A percentile compares a stretch with the other conserved stretches of the same genome.
These are phyloP conservation scores for Wasmannia auropunctata DNA, from an alignment of 1,140 invertebrate genomes.

Conservation along the genomic window DNA sequence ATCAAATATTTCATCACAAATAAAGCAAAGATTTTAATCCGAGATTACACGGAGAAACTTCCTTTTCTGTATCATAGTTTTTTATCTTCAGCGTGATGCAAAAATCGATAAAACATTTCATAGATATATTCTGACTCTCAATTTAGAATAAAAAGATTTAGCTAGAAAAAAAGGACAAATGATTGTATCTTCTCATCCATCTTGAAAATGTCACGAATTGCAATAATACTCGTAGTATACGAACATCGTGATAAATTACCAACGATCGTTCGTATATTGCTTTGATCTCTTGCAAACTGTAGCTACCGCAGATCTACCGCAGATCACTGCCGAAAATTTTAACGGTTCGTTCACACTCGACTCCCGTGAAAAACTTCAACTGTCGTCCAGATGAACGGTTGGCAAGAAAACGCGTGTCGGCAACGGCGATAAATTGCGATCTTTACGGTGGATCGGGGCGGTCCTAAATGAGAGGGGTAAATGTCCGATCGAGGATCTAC, in stretches of 20 bases:
- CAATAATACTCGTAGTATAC: not conserved
- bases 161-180: not conserved
- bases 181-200: conserved; percentile 6
- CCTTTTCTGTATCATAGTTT: not conserved
- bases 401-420: conserved; percentile 31
- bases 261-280: not conserved
- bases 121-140: not conserved
- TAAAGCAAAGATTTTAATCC: not conserved
- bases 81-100: not conserved
- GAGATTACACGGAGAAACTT: not conserved
- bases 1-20: not conserved
- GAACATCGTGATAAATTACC: not conserved
- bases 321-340: not conserved
- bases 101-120: not conserved
- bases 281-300: not conserved
- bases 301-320: too few relatives aligned
- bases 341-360: not conserved
- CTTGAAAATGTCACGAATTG: not conserved
- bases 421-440: conserved; percentile 62
- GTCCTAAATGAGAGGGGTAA: conserved; percentile 55
- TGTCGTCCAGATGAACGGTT: not conserved
- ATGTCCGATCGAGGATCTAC: conserved; percentile 62
- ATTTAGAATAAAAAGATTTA: conserved; percentile 1
- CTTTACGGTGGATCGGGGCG: conserved; percentile 41
- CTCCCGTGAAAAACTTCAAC: conserved; percentile 44